Evolutionary conservation across 2,113 vertebrate species (phyloP).

Genomic region (Peromyscus leucopus): DNA sequence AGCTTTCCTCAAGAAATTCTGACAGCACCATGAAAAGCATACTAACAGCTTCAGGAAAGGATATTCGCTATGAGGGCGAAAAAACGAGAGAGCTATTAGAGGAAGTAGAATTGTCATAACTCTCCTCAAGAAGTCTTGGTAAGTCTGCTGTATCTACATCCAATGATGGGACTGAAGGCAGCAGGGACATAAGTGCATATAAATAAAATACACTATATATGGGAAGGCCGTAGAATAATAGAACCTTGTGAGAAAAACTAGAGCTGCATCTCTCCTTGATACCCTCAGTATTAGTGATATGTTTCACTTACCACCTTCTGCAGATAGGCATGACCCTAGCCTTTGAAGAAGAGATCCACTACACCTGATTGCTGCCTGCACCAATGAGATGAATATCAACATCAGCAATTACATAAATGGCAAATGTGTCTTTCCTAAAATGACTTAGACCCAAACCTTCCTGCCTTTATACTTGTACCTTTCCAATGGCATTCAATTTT

Average conservation of each 20-base stretch:
- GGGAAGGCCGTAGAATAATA: neutral
- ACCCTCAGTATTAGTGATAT: rapidly evolving
- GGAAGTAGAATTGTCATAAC: neutral
- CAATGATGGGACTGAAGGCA: neutral
- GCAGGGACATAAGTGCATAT: neutral
- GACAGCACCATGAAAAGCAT: rapidly evolving
- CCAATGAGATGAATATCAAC: neutral
- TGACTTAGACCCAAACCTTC: neutral
- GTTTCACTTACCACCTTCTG: neutral
- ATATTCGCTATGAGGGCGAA: neutral
- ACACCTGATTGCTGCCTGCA: neutral
- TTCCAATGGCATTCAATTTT: neutral
- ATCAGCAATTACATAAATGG: neutral
- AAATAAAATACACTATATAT: no score
- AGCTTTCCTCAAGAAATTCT: neutral
- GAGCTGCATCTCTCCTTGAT: rapidly evolving
- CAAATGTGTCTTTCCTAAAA: neutral
- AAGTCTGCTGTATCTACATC: neutral
- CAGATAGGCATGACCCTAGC: rapidly evolving
- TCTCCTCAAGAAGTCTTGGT: neutral
- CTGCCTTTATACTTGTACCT: neutral
- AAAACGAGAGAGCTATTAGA: neutral
- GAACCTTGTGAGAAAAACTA: neutral
- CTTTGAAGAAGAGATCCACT: neutral
- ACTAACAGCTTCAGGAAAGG: neutral